Base-by-base conservation (phyloP, 2,797 vertebrate species). In the Artibeus jamaicensis region DNA sequence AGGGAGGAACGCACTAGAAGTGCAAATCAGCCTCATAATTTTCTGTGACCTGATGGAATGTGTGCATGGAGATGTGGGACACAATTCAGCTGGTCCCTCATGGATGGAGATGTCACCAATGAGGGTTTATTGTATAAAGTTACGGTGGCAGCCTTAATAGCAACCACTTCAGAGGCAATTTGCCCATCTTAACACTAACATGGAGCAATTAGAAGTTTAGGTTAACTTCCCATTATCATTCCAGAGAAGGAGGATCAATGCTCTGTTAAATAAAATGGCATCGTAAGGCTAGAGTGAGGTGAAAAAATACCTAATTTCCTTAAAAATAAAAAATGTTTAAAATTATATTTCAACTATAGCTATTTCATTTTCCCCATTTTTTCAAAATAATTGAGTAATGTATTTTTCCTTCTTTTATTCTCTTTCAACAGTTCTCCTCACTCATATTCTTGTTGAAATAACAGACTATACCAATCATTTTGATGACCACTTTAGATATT, bases 101-200 rank as follows among this genome's bases (percentile, higher is more conserved):
- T 83, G 32, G 78, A 92, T 57, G 76, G 95, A 91, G 37, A 95
- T 50, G 57, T 53, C 44, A 87, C 70, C 94, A 94, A 85, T 76
- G 95, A 93, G 21, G 46, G 71, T 83, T 91, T 95, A 92, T 79
- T 86, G 62, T 84, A 77, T 44, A 89, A 68, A 96, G 21, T 37
- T 88, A 34, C 78, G 94, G 96, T 8, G 53, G 76, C 24, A 83
- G 74, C 78, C 37, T 87, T 96, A 96, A 85, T 57, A 97, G 93
- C 78, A 93, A 88, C 68, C 50, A 91, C 89, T 77, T 42, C 18
- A 3, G 15, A 87, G 77, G 89, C 18, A 57, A 74, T 89, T 90
- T 91, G 62, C 57, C 46, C 83, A 97, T 89, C 90, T 93, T 93
- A 88, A 97, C 93, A 96, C 84, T 73, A 77, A 76, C 82, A 39